These are phyloP conservation scores for Drosophila multiciliata DNA, from an alignment of 2,888 invertebrate genomes.

Conservation along the genomic window DNA sequence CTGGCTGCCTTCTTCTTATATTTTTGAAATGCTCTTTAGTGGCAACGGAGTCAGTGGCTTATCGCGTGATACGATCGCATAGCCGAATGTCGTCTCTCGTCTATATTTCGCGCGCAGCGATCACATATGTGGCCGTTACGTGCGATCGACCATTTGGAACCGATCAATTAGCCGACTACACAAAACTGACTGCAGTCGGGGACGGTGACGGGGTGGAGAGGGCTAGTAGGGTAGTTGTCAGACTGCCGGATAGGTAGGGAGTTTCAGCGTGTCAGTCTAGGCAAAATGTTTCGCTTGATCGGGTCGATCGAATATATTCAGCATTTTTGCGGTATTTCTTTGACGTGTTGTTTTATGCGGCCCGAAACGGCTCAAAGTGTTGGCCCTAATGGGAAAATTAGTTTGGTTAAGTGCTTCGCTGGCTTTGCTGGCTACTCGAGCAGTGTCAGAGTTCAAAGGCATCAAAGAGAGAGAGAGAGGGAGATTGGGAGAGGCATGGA, in stretches of 20 bases:
- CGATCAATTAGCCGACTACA: slow-evolving; percentile 84
- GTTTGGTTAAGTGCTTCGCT: slow-evolving; percentile 73
- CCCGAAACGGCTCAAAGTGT: slow-evolving; percentile 66
- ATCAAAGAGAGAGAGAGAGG: slow-evolving; percentile 1
- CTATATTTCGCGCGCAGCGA: slow-evolving; percentile 60
- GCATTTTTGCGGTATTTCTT: slow-evolving; percentile 52
- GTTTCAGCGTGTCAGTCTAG: slow-evolving; percentile 29
- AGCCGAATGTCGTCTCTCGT: slow-evolving; percentile 77
- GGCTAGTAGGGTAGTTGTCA: slow-evolving; percentile 7
- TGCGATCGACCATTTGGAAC: slow-evolving; percentile 85
- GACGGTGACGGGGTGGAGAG: not conserved
- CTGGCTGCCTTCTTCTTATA: slow-evolving; percentile 38
- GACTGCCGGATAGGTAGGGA: slow-evolving; percentile 4
- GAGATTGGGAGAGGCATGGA: not conserved
- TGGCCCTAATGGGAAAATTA: slow-evolving; percentile 75
- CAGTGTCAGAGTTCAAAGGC: slow-evolving; percentile 45
- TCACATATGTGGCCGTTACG: slow-evolving; percentile 71
- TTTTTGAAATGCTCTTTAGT: slow-evolving; percentile 31
- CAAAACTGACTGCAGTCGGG: slow-evolving; percentile 2
- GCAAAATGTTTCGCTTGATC: slow-evolving; percentile 61
- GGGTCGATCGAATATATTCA: slow-evolving; percentile 29
- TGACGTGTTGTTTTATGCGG: slow-evolving; percentile 53
- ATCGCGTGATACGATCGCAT: slow-evolving; percentile 84
- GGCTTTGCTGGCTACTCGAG: slow-evolving; percentile 43
- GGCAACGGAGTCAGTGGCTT: slow-evolving; percentile 63